A percentile compares a stretch with the other conserved stretches of the same genome.
phyloP scores from a whole-genome alignment of 2,888 invertebrate genomes.

The Ormyrus rosae region DNA sequence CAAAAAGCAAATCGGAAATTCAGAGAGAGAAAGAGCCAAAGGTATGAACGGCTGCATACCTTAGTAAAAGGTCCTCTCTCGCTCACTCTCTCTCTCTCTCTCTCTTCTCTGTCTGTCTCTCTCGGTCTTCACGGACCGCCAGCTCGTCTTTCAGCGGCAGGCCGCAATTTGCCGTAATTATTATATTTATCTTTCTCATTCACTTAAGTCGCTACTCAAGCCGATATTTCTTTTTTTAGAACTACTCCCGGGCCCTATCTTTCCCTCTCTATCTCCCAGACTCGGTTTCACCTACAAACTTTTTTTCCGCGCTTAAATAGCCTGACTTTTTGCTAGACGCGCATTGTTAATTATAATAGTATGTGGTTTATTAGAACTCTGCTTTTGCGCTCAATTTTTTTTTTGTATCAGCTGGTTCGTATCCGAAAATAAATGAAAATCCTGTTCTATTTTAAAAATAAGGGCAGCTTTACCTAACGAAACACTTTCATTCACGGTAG shows the following conservation, averaged over 20 bases:
- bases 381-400: neutral
- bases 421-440: neutral
- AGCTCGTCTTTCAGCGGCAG: conserved; percentile 63
- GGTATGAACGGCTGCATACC: conserved; percentile 49
- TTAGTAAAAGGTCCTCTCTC: conserved; percentile 42
- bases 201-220: conserved; percentile 66
- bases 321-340: conserved; percentile 3
- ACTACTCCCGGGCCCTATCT: neutral
- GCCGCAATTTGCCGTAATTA: conserved; percentile 67
- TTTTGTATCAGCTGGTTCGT: neutral
- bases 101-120: conserved; percentile 22
- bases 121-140: conserved; percentile 25
- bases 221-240: conserved; percentile 28
- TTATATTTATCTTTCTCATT: conserved; percentile 74
- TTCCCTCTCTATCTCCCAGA: conserved; percentile 6
- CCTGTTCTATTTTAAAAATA: too few species aligned
- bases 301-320: conserved; percentile 16
- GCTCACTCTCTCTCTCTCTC: conserved; percentile 16
- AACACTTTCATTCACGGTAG: too few species aligned
- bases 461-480: too few species aligned
- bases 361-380: neutral
- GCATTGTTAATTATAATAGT: conserved; percentile 17
- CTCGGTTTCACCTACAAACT: conserved; percentile 38
- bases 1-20: conserved; percentile 43
- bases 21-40: conserved; percentile 45